These are phyloP conservation scores for Heterochromis multidens DNA, from an alignment of 2,113 vertebrate species.

Conservation along the genomic window DNA sequence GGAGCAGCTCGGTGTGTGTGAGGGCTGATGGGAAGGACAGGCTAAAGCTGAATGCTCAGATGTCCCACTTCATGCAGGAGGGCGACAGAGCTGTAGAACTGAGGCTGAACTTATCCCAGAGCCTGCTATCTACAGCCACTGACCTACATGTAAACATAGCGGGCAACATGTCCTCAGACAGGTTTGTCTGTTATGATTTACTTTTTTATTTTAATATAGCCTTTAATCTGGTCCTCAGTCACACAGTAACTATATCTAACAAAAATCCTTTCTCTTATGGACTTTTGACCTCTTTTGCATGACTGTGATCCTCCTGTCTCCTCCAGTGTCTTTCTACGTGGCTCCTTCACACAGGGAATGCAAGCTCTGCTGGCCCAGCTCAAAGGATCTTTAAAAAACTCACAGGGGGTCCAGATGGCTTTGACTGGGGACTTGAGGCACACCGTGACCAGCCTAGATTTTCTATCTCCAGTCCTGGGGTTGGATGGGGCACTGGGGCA, in stretches of 20 bases:
- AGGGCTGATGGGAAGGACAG: constrained; percentile 61
- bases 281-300: neutral
- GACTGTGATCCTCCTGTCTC: neutral
- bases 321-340: constrained; percentile 72
- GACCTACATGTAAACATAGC: constrained; percentile 67
- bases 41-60: constrained; percentile 62
- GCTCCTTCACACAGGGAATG: constrained; percentile 62
- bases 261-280: neutral
- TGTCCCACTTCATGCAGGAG: constrained; percentile 53
- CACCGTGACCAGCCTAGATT: constrained; percentile 58
- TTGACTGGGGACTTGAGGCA: constrained; percentile 73
- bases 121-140: constrained; percentile 51
- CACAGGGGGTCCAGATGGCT: constrained; percentile 57
- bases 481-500: constrained; percentile 71
- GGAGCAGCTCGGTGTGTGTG: constrained; percentile 70
- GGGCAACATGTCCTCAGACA: constrained; percentile 74
- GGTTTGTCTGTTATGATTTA: constrained; percentile 57
- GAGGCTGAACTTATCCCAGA: constrained; percentile 72
- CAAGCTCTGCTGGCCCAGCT: constrained; percentile 58
- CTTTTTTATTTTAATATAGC: neutral
- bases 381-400: constrained; percentile 53
- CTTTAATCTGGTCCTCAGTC: neutral
- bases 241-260: neutral
- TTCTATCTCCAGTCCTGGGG: constrained; percentile 67
- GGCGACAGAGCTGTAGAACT: constrained; percentile 39